phyloP scores from a whole-genome alignment of 2,797 vertebrate genomes.

The Gadopsis marmoratus region DNA sequence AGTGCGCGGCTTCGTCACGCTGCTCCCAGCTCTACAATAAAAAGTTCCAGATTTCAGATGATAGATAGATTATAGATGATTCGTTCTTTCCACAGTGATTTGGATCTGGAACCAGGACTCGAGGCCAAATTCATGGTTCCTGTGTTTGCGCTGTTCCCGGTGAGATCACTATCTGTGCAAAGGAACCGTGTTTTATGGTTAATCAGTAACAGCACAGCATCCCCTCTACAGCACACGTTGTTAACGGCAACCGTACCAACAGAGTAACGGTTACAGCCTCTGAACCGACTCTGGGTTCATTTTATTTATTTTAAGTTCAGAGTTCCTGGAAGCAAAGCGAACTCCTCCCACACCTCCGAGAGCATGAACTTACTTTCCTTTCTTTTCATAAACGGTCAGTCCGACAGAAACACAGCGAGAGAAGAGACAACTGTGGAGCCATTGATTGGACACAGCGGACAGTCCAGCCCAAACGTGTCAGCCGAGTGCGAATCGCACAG shows the following conservation, averaged over 20 bases:
- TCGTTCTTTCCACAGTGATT: neutral
- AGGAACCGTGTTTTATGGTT: neutral
- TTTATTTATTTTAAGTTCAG: neutral
- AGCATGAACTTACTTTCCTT: neutral
- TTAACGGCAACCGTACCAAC: slow-evolving; percentile 10
- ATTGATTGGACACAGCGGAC: slow-evolving; percentile 15
- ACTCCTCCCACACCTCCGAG: slow-evolving; percentile 7
- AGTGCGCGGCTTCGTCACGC: neutral
- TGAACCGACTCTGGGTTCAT: neutral
- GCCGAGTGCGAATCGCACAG: slow-evolving; percentile 36
- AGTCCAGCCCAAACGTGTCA: slow-evolving; percentile 10
- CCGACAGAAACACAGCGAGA: slow-evolving; percentile 1
- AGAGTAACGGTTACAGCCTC: neutral
- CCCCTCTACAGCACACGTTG: slow-evolving; percentile 1
- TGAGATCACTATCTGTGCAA: slow-evolving; percentile 22
- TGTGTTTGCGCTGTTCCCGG: neutral
- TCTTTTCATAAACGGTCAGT: slow-evolving; percentile 8
- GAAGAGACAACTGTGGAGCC: neutral
- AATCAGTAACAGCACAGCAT: slow-evolving; percentile 29
- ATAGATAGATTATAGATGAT: neutral
- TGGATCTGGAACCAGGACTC: neutral
- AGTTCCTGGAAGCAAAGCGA: neutral
- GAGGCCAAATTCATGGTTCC: neutral
- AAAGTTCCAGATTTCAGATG: neutral
- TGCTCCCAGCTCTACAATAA: neutral